Base-by-base conservation (phyloP, 2,113 vertebrate genomes). In the Cynopterus brachyotis region DNA sequence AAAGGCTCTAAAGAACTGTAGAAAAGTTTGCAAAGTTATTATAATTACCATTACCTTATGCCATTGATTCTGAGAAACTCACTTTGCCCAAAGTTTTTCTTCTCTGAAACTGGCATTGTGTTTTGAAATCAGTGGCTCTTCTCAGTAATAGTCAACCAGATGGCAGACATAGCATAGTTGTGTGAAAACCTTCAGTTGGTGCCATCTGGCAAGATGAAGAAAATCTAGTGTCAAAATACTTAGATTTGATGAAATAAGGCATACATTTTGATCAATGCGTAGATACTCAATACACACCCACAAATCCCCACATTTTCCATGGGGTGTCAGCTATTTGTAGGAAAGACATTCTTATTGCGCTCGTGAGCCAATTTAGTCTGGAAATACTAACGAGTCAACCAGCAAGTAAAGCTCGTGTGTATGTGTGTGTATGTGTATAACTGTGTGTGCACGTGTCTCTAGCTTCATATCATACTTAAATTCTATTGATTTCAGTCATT, bases 401-500 rank as follows among this genome's bases (percentile, higher is more conserved):
- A 69, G 32, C 19, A 62, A 45, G 50, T 35, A 88, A 35, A 89
- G 37, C 11, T 95, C 9, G 8, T 26, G 9, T 22, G 1, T 28
- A 0, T 47, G 8, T 26, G 9, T 22, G 1, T 28, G 0, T 47
- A 28, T n/a, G 42, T 19, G 37, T 53, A 9, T 45, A 69, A 32
- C 50, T 55, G 69, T 60, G 17, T 47, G 10, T 66, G 24, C 19
- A 9, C 37, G 16, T 22, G 19, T 83, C 8, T 93, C 35, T 72
- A 59, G 45, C 30, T 76, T 96, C 24, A n/a, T 32, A 19, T n/a
- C 53, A 78, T 66, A 72, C 26, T 50, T 66, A 79, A 15, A 22
- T 92, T 50, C 35, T 83, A 83, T 13, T 95, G 60, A 64, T 83
- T 60, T 81, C n/a, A 62, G 4, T 90, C 66, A 94, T 67, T 93